phyloP scores from a whole-genome alignment of 2,888 invertebrate genomes.

The Gibbula magus region DNA sequence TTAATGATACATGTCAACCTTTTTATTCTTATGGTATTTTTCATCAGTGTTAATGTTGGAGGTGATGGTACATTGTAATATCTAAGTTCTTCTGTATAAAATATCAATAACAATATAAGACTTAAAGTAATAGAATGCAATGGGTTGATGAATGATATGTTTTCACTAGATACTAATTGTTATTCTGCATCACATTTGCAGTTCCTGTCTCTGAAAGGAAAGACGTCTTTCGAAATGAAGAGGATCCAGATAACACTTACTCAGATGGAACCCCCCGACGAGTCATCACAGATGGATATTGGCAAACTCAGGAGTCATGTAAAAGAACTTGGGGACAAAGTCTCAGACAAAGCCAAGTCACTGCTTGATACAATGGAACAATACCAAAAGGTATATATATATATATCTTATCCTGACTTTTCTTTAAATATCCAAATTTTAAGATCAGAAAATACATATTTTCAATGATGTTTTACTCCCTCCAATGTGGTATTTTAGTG shows the following conservation, averaged over 20 bases:
- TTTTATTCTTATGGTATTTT: too few relatives aligned
- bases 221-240: conserved; percentile 26
- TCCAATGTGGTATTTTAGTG: too few relatives aligned
- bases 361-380: conserved; percentile 47
- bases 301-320: conserved; percentile 18
- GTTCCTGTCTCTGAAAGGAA: conserved; percentile 42
- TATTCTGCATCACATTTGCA: conserved; percentile 28
- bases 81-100: not conserved
- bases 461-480: too few relatives aligned
- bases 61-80: too few relatives aligned
- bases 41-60: too few relatives aligned
- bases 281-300: conserved; percentile 1
- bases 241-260: not conserved
- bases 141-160: not conserved
- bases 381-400: conserved; percentile 34
- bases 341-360: conserved; percentile 39
- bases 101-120: not conserved
- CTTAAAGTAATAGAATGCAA: not conserved
- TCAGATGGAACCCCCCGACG: not conserved
- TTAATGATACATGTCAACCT: too few relatives aligned
- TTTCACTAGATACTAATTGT: not conserved
- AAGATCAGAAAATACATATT: too few relatives aligned
- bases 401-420: not conserved
- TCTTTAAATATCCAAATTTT: not conserved
- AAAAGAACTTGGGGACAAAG: conserved; percentile 35